Conservation (phyloP, 1,140 invertebrate genomes). For the Phenacoccus solenopsis region DNA sequence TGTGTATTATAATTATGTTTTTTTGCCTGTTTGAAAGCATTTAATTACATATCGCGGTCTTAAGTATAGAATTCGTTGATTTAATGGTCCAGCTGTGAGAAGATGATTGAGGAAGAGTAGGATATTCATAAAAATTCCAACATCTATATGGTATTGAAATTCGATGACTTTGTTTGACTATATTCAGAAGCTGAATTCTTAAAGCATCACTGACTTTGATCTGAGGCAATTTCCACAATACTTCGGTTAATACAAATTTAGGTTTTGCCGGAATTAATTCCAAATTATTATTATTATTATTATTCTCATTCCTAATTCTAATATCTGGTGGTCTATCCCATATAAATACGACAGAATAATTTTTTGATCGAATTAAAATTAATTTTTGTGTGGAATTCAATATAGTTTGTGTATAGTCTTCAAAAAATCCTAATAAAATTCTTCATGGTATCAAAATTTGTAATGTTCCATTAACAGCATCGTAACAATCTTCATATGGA, state of each 20-base stretch:
- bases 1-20: constrained; percentile 20
- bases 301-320: no score
- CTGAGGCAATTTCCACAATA: not conserved
- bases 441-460: not conserved
- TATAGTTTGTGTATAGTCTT: not conserved
- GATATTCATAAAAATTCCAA: not conserved
- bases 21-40: constrained; percentile 23
- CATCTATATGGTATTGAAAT: not conserved
- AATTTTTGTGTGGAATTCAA: not conserved
- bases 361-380: not conserved
- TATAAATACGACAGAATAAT: not conserved
- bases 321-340: no score
- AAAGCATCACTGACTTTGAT: not conserved
- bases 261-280: not conserved
- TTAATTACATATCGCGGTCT: constrained; percentile 24
- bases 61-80: not conserved
- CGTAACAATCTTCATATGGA: no score
- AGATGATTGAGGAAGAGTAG: not conserved
- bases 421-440: not conserved
- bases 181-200: not conserved
- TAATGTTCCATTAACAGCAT: not conserved
- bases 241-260: not conserved
- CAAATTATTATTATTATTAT: not conserved
- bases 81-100: not conserved
- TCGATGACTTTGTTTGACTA: no score